These are phyloP conservation scores for Drosophila neoperkinsi DNA, from an alignment of 2,888 invertebrate genomes.

Conservation along the genomic window DNA sequence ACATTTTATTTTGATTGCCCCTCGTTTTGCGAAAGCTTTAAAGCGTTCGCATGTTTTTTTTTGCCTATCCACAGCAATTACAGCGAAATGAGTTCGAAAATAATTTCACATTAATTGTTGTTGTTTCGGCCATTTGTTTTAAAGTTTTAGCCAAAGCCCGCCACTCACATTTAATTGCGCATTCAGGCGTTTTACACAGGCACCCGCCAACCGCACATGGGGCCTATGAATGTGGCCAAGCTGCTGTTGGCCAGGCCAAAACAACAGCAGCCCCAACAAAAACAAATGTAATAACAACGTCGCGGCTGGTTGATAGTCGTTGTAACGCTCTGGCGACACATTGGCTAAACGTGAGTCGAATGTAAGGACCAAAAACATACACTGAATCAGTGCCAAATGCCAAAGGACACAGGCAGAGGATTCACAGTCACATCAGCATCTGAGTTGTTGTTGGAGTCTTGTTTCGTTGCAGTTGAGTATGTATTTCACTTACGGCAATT, in stretches of 20 bases:
- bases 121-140: constrained; percentile 71
- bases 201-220: constrained; percentile 26
- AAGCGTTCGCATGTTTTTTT: constrained; percentile 14
- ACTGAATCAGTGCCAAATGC: constrained; percentile 35
- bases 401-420: constrained; percentile 28
- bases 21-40: constrained; percentile 12
- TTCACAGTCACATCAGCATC: constrained; percentile 13
- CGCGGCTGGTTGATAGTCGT: constrained; percentile 72
- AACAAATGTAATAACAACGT: constrained; percentile 26
- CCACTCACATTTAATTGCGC: constrained; percentile 62
- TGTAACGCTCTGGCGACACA: constrained; percentile 66
- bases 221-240: constrained; percentile 31
- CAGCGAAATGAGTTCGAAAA: constrained; percentile 74
- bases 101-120: constrained; percentile 76
- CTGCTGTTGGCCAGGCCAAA: constrained; percentile 17
- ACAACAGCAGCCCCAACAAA: constrained; percentile 3
- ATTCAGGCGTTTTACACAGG: constrained; percentile 38
- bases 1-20: constrained; percentile 16
- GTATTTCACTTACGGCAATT: constrained; percentile 76
- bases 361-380: constrained; percentile 33
- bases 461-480: constrained; percentile 65
- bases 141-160: constrained; percentile 50
- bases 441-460: constrained; percentile 23
- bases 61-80: constrained; percentile 62
- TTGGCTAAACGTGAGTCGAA: constrained; percentile 75